Evolutionary conservation across 2,888 invertebrate genomes (phyloP), one percentile per base, ranked within the genome.

Genomic region (Eurytoma californica): DNA sequence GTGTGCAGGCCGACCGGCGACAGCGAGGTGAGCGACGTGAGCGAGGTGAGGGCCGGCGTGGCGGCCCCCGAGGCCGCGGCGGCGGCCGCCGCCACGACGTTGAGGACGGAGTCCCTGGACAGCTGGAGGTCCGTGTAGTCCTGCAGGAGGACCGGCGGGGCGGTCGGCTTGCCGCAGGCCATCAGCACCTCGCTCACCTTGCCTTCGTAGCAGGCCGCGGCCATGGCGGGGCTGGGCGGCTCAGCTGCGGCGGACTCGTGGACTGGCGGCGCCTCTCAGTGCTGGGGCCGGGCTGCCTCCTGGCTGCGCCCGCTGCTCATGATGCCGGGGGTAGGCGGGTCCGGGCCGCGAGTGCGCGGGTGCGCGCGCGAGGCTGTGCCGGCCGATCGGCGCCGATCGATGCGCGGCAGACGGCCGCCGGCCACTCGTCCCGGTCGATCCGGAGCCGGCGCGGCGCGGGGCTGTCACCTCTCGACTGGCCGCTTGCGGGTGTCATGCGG

Each of bases 11-110:
- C 82, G 63, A 84, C 77, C 78, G 91, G 91, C 90, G 91, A 91
- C 90, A 90, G 91, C 90, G 86, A 80, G 75, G 86, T 82, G 80
- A 85, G 83, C 24, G 61, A 30, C 5, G 30, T 61, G 61, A 30
- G 30, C 9, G 83, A 74, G n/a, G 77, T 60, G 65, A 83, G 87
- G 90, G 91, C 91, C 90, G 92, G 91, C 90, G 92, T 91, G 90
- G 92, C 88, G 83, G 90, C 89, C 85, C 90, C 89, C 91, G 85
- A 82, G 85, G 86, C 85, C 87, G 89, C 86, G 87, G 90, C 83
- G 85, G 83, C 81, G 85, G 86, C 85, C 87, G 91, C 90, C 90
- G 86, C 83, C 85, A 80, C 70, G 12, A 86, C 85, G 84, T 89
- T 90, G 86, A 89, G 89, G 81, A 89, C 88, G 5, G 82, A 77